phyloP scores from a whole-genome alignment of 2,888 invertebrate genomes.

The Gasteruption jaculator region DNA sequence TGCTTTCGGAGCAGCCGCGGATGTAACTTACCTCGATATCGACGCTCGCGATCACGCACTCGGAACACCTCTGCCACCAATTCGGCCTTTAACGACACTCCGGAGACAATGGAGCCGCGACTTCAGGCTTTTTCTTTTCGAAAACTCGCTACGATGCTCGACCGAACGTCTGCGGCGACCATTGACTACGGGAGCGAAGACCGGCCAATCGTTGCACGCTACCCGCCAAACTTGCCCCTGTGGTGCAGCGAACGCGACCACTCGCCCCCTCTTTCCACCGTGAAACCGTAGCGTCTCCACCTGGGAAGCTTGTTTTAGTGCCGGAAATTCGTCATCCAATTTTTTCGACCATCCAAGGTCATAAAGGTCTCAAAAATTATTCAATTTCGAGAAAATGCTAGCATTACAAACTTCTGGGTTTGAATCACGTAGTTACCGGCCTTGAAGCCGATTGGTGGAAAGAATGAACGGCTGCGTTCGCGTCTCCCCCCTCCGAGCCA shows the following conservation, averaged over 20 bases:
- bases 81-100: slow-evolving; percentile 28
- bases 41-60: neutral
- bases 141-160: slow-evolving; percentile 43
- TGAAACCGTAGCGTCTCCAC: too few species aligned
- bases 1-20: too few species aligned
- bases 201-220: slow-evolving; percentile 32
- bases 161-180: slow-evolving; percentile 38
- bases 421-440: too few species aligned
- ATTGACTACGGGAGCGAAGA: slow-evolving; percentile 36
- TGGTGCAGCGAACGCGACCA: slow-evolving; percentile 27
- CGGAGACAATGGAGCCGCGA: slow-evolving; percentile 38
- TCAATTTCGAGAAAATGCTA: too few species aligned
- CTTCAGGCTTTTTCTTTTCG: slow-evolving; percentile 39
- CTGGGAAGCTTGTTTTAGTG: slow-evolving; percentile 15
- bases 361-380: too few species aligned
- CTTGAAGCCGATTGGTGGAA: too few species aligned
- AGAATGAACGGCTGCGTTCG: too few species aligned
- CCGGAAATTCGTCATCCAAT: slow-evolving; percentile 5
- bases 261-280: slow-evolving; percentile 16
- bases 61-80: too few species aligned
- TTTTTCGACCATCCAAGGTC: too few species aligned
- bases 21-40: too few species aligned
- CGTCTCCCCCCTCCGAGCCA: too few species aligned
- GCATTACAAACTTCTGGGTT: too few species aligned
- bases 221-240: slow-evolving; percentile 34